Evolutionary conservation across 2,113 vertebrate genomes (phyloP).

Genomic region (Colaptes auratus): DNA sequence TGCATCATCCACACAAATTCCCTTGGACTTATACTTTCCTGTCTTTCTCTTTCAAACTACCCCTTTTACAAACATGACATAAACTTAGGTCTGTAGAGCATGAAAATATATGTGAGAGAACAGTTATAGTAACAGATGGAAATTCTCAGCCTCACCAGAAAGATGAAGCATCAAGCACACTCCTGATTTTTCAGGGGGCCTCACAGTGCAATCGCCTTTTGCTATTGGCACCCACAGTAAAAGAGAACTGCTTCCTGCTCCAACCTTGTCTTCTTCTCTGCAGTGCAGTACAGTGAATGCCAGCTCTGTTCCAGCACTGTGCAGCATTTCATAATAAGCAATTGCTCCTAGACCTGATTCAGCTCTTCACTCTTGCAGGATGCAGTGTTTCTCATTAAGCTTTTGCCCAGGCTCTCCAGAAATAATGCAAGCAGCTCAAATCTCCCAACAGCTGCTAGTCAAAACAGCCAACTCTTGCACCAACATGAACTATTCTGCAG

Average conservation of each 20-base stretch:
- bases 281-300: constrained; percentile 14
- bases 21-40: neutral
- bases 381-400: neutral
- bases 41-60: constrained; percentile 7
- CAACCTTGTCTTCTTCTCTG: constrained; percentile 31
- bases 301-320: neutral
- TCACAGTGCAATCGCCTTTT: neutral
- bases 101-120: neutral
- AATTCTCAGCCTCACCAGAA: neutral
- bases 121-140: constrained; percentile 16
- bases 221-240: neutral
- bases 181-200: neutral
- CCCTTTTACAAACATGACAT: neutral
- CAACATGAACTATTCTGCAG: neutral
- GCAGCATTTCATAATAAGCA: constrained; percentile 28
- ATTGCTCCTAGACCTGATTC: neutral
- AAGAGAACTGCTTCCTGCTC: neutral
- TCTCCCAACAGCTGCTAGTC: neutral
- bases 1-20: constrained; percentile 28
- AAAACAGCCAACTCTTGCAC: neutral
- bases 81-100: neutral
- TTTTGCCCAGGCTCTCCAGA: constrained; percentile 21
- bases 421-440: neutral
- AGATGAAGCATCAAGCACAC: neutral
- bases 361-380: constrained; percentile 11